Evolutionary conservation across 2,888 invertebrate species (phyloP).

Genomic region (Andrena bucephala): DNA sequence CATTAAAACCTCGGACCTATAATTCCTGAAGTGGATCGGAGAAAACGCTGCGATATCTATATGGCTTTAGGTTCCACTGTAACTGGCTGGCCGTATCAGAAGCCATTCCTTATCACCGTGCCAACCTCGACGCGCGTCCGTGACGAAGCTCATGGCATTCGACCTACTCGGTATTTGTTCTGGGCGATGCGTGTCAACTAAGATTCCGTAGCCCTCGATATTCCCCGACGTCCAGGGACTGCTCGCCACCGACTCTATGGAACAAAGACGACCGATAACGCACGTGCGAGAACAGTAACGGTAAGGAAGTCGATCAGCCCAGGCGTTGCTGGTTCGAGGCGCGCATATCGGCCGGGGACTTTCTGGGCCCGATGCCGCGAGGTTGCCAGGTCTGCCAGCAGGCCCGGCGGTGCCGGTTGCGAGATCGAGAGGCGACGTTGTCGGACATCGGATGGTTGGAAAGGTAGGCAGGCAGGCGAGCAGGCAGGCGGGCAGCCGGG

Average conservation of each 20-base stretch:
- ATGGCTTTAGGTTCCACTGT: no score
- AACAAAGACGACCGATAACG: conserved; percentile 52
- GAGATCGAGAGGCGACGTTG: conserved; percentile 54
- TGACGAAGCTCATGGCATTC: neutral
- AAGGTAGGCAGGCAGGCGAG: conserved; percentile 1
- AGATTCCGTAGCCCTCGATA: conserved; percentile 8
- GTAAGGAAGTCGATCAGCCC: conserved; percentile 53
- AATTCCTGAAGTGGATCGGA: conserved; percentile 23
- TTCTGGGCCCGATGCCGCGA: conserved; percentile 56
- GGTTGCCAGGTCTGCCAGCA: conserved; percentile 39
- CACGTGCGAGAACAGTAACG: conserved; percentile 56
- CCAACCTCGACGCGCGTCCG: neutral
- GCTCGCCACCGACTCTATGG: neutral
- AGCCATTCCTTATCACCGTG: conserved; percentile 28
- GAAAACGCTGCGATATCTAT: conserved; percentile 8
- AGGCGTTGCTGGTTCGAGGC: conserved; percentile 27
- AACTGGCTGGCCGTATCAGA: neutral
- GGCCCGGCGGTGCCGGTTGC: conserved; percentile 45
- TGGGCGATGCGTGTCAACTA: neutral
- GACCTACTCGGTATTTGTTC: neutral
- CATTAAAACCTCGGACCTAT: neutral
- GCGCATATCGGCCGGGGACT: conserved; percentile 7
- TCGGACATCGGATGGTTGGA: conserved; percentile 19
- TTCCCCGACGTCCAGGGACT: no score
- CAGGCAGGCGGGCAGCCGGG: neutral